phyloP scores from a whole-genome alignment of 1,140 invertebrate genomes.

The Akabosia matsudoensis region DNA sequence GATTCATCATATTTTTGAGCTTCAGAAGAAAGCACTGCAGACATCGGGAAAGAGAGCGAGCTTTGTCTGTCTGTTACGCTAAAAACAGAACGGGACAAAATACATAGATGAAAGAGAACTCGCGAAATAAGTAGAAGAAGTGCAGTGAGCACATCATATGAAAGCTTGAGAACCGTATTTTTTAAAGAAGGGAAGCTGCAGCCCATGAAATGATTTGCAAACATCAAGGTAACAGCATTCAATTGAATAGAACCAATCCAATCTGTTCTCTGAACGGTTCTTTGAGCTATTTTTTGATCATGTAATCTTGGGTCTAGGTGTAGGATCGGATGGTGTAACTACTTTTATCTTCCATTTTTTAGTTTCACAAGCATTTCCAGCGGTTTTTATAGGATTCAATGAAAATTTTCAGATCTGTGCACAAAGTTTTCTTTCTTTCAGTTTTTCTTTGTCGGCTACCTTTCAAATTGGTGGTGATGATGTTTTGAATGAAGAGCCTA shows the following conservation, averaged over 20 bases:
- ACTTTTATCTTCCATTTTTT: background rate
- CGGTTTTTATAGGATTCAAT: background rate
- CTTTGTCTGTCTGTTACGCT: no score
- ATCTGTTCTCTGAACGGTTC: background rate
- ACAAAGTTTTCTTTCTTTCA: background rate
- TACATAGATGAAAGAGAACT: no score
- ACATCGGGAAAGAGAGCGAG: no score
- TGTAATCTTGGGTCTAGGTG: background rate
- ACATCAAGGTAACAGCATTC: constrained; percentile 24
- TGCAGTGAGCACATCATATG: no score
- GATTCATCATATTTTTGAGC: no score
- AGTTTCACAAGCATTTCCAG: background rate
- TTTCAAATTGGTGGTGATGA: background rate
- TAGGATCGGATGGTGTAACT: background rate
- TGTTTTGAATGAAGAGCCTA: constrained; percentile 15
- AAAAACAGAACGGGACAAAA: no score
- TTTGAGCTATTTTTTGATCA: background rate
- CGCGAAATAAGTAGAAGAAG: no score
- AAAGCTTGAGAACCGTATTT: no score
- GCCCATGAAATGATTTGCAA: constrained; percentile 2
- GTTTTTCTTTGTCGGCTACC: background rate
- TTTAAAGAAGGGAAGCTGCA: background rate
- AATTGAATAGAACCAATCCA: constrained; percentile 28
- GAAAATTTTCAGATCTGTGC: background rate
- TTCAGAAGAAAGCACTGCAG: no score